These are phyloP conservation scores for Lacerta bilineata DNA, from an alignment of 2,797 vertebrate genomes.

Conservation along the genomic window DNA sequence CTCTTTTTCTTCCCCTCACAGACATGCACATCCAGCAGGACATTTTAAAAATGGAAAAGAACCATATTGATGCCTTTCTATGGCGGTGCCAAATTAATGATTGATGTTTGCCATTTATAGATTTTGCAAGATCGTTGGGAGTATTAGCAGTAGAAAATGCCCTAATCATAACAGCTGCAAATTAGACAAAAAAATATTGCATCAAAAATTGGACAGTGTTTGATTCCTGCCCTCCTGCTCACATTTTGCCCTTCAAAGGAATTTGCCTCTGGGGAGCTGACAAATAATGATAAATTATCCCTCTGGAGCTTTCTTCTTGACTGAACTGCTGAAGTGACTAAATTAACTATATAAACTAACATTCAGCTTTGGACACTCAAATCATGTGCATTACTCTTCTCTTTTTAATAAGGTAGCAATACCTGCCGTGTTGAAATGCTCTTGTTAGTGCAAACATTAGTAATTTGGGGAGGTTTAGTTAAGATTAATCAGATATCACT, in stretches of 20 bases:
- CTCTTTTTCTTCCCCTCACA: background rate
- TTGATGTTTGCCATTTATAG: conserved; percentile 2
- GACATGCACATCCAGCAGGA: background rate
- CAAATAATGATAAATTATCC: conserved; percentile 80
- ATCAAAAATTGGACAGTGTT: conserved; percentile 56
- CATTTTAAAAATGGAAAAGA: background rate
- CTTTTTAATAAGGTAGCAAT: background rate
- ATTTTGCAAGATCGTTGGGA: background rate
- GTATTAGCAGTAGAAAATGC: background rate
- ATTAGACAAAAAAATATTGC: conserved; percentile 29
- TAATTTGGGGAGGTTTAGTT: background rate
- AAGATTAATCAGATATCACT: background rate
- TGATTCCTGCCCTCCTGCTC: conserved; percentile 65
- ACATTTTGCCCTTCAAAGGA: conserved; percentile 74
- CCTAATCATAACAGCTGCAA: background rate
- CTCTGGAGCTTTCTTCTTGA: conserved; percentile 65
- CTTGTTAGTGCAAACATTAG: conserved; percentile 5
- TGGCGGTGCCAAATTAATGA: conserved; percentile 16
- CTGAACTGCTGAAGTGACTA: conserved; percentile 66
- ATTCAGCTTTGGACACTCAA: conserved; percentile 70
- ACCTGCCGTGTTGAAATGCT: background rate
- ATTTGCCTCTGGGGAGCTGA: conserved; percentile 67
- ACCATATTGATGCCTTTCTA: background rate
- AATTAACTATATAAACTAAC: conserved; percentile 67
- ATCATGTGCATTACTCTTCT: conserved; percentile 18